Evolutionary conservation across 2,888 invertebrate genomes (phyloP).

Genomic region (Bimastos eiseni): DNA sequence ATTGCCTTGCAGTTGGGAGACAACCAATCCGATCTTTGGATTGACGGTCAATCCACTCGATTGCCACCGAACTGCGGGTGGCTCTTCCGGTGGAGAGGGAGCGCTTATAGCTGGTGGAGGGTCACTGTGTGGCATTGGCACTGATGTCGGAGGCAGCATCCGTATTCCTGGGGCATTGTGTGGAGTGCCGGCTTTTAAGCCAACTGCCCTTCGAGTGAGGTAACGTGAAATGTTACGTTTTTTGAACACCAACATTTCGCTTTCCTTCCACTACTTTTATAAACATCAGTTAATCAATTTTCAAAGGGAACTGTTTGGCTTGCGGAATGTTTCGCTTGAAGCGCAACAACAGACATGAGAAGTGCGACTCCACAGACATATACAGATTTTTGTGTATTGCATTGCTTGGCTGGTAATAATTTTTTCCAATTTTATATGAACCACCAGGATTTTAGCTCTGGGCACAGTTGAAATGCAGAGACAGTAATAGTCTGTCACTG

Average conservation of each 20-base stretch:
- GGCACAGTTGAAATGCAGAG: no score
- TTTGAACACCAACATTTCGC: neutral
- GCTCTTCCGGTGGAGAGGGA: constrained; percentile 63
- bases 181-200: constrained; percentile 64
- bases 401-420: no score
- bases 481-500: no score
- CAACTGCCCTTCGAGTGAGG: constrained; percentile 57
- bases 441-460: no score
- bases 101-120: constrained; percentile 63
- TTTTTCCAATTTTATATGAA: no score
- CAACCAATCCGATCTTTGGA: constrained; percentile 50
- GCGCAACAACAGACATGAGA: no score
- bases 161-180: constrained; percentile 64
- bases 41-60: constrained; percentile 62
- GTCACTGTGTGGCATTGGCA: constrained; percentile 61
- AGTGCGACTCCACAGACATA: no score
- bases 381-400: no score
- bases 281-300: neutral
- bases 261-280: neutral
- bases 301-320: no score
- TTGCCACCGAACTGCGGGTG: constrained; percentile 59
- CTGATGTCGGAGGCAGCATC: constrained; percentile 65
- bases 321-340: no score
- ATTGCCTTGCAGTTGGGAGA: constrained; percentile 40
- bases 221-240: neutral